A percentile compares a stretch with the other conserved stretches of the same genome.
Conservation (phyloP, 2,888 invertebrate genomes). For the Pristionchus fissidentatus region DNA sequence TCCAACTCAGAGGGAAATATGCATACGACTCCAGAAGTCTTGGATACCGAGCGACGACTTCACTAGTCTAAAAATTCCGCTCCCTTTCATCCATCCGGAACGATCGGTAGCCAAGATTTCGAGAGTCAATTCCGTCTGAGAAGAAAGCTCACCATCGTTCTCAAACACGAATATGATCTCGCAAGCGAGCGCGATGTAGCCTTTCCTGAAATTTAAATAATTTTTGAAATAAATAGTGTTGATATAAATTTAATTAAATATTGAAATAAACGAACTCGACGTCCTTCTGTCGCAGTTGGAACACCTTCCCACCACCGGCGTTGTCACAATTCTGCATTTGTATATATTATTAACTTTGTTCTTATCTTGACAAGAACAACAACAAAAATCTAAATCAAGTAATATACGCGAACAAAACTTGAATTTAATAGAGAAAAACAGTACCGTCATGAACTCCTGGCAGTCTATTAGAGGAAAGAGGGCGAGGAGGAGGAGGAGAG, state of each 20-base stretch:
- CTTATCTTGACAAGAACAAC: neutral
- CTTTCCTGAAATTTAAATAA: neutral
- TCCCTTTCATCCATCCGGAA: too few relatives aligned
- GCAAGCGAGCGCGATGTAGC: conserved; percentile 21
- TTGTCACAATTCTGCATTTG: conserved; percentile 4
- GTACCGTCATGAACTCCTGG: neutral
- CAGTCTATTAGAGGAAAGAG: neutral
- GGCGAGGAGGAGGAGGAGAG: neutral
- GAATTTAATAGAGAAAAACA: too few relatives aligned
- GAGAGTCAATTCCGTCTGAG: too few relatives aligned
- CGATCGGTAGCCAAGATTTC: too few relatives aligned
- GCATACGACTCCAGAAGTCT: too few relatives aligned
- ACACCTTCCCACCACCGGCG: neutral
- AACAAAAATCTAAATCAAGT: too few relatives aligned
- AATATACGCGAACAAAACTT: too few relatives aligned
- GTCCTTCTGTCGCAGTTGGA: neutral
- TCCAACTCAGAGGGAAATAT: too few relatives aligned
- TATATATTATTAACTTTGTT: neutral
- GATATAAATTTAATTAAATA: too few relatives aligned
- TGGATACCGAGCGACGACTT: too few relatives aligned
- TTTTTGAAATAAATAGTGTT: neutral
- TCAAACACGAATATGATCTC: conserved; percentile 18
- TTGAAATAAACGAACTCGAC: neutral
- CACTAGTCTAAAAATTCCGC: too few relatives aligned
- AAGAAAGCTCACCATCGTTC: conserved; percentile 16